Conservation (phyloP, 2,797 vertebrate genomes). For the Argya squamiceps region DNA sequence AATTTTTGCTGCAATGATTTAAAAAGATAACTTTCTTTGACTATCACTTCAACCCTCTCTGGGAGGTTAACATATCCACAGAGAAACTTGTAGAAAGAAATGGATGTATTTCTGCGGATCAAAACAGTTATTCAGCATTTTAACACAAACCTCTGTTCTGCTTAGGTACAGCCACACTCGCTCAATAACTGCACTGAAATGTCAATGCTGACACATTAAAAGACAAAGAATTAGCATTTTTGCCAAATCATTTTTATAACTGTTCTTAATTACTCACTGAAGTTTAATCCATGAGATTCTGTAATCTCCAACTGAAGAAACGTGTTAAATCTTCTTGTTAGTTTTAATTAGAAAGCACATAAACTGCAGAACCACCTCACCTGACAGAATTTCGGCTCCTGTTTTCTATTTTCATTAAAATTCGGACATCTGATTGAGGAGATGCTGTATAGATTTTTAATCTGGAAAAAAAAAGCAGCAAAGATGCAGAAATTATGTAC, state of each 20-base stretch:
- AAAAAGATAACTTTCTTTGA: neutral
- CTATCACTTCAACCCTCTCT: neutral
- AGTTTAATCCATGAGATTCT: neutral
- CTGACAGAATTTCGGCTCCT: slow-evolving; percentile 82
- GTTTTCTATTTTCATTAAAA: slow-evolving; percentile 92
- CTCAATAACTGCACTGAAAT: neutral
- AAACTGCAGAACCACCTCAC: slow-evolving; percentile 72
- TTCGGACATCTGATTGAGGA: slow-evolving; percentile 76
- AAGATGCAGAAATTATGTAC: neutral
- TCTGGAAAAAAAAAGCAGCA: slow-evolving; percentile 76
- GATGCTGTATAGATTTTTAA: slow-evolving; percentile 85
- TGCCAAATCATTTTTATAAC: neutral
- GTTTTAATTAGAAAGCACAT: neutral
- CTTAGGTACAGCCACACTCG: neutral
- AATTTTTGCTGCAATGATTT: neutral
- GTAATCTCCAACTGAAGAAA: neutral
- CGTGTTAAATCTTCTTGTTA: fast-evolving
- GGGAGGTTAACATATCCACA: neutral
- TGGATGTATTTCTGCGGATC: neutral
- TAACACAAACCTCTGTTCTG: neutral
- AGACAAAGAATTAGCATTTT: neutral
- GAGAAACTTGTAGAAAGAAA: neutral
- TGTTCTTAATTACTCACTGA: neutral
- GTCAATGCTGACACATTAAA: neutral
- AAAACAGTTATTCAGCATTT: neutral